These are phyloP conservation scores for Prunella strophiata DNA, from an alignment of 2,797 vertebrate species.

Conservation along the genomic window DNA sequence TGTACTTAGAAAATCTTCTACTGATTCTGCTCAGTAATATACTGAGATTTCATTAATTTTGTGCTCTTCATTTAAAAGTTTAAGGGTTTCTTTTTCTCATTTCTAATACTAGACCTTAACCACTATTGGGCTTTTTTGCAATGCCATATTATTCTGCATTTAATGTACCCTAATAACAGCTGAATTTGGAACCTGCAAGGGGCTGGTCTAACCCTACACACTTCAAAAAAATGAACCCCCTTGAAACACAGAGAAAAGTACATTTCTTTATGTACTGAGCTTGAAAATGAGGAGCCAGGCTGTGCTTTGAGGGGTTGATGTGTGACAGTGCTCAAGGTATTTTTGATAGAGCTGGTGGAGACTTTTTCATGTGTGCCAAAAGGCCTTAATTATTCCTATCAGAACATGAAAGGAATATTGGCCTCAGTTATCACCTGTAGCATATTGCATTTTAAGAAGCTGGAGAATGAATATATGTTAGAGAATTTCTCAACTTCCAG, in stretches of 20 bases:
- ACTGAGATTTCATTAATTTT: background rate
- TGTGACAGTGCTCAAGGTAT: rapidly evolving
- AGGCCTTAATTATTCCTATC: background rate
- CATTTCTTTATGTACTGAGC: background rate
- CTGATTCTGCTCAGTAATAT: background rate
- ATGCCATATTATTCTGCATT: background rate
- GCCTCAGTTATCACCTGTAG: background rate
- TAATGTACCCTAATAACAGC: background rate
- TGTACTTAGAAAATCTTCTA: background rate
- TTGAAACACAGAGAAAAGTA: background rate
- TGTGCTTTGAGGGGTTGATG: background rate
- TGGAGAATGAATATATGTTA: background rate
- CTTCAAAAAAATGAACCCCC: background rate
- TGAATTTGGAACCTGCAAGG: background rate
- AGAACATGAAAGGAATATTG: background rate
- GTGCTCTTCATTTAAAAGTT: background rate
- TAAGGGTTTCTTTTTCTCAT: background rate
- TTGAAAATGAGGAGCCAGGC: background rate
- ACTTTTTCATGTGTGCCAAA: background rate
- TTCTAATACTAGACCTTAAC: background rate
- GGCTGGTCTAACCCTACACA: background rate
- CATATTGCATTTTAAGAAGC: background rate
- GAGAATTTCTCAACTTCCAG: background rate
- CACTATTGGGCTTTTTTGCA: background rate
- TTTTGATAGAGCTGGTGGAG: background rate